These are phyloP conservation scores for Melopsittacus undulatus DNA, from an alignment of 2,797 vertebrate genomes.

Conservation along the genomic window DNA sequence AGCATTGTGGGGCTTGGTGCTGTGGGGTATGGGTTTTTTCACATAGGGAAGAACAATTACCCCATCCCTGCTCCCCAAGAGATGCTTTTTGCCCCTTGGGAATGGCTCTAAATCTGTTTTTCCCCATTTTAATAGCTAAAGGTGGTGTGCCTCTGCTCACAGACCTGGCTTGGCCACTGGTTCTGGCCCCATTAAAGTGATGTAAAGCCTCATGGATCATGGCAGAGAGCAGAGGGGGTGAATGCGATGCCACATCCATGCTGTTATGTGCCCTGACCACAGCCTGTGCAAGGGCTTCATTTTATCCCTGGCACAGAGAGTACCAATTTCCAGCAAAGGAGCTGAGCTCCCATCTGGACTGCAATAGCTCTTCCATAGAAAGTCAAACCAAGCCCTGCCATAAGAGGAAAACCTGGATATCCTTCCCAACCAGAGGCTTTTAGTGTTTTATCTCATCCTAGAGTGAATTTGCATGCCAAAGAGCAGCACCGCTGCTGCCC, in stretches of 20 bases:
- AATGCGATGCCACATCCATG: accelerated
- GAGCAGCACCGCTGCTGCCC: neutral
- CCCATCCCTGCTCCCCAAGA: accelerated
- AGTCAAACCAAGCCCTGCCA: accelerated
- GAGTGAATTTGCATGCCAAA: neutral
- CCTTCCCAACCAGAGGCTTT: neutral
- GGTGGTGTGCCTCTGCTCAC: neutral
- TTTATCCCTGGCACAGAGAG: neutral
- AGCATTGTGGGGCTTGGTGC: accelerated
- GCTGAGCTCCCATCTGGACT: neutral
- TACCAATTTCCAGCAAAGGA: neutral
- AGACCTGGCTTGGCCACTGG: neutral
- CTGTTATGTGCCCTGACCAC: neutral
- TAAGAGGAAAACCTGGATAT: neutral
- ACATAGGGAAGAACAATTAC: accelerated
- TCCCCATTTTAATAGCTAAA: neutral
- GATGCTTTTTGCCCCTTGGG: neutral
- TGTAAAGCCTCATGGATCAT: neutral
- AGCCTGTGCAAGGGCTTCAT: neutral
- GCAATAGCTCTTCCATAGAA: neutral
- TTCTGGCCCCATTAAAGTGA: neutral
- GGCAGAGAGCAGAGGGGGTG: accelerated
- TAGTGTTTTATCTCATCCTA: neutral
- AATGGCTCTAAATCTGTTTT: neutral
- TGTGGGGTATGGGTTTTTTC: accelerated